Evolutionary conservation across 2,888 invertebrate species (phyloP), one percentile per base, ranked within the genome.

Genomic region (Pilophorus perplexus): DNA sequence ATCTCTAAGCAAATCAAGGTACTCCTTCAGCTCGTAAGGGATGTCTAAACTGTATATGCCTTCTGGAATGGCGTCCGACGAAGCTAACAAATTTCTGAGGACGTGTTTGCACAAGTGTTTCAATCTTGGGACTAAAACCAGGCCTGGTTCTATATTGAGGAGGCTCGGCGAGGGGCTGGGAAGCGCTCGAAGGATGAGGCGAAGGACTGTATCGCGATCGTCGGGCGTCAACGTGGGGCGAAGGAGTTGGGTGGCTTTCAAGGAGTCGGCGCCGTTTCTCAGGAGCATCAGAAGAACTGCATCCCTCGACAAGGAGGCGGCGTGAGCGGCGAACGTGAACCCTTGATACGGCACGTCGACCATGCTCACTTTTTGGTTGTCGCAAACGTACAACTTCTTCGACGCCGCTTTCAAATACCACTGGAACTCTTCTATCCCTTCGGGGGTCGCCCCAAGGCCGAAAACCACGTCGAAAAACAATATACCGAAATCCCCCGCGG

Each of bases 51-150:
- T 38, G 22, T 38, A 38, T 5, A 55, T 55, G 20, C 23, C 22
- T 12, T 18, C 3, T 1, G 55, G 55, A 10, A 55, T 3, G 1
- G 10, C 22, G 14, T 12, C 37, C n/a, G n/a, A n/a, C n/a, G n/a
- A n/a, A 12, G 10, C 1, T 4, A 55, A 23, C 12, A 20, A 10
- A 4, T 12, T 55, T 23, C 55, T 37, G 3, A 55, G 22, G 1
- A 38, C 37, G 5, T 12, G 33, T 20, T 55, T 55, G 20, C 55
- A 55, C n/a, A 55, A n/a, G 16, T 55, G 55, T 38, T 55, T 55
- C 22, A 55, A 22, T n/a, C 55, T 37, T 18, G 55, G 55, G 10
- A 55, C 55, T 8, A 23, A n/a, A 33, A 23, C 33, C 12, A 55
- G 37, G 37, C 23, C n/a, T 10, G 55, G 38, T n/a, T 37, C 55